phyloP scores from a whole-genome alignment of 1,140 invertebrate genomes.

The Pissodes strobi region DNA sequence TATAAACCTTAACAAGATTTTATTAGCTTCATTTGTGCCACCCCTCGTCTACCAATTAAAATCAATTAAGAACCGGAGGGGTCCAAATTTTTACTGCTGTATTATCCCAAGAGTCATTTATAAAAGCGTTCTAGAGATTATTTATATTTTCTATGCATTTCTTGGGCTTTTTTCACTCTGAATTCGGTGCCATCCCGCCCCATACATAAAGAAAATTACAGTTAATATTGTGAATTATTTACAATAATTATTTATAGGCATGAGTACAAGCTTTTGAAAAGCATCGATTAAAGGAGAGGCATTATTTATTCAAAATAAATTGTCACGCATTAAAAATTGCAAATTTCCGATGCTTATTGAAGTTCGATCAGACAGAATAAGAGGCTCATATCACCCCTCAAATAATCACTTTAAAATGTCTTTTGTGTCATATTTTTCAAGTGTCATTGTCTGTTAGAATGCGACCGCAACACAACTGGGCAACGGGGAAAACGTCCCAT shows the following conservation, averaged over 20 bases:
- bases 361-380: conserved; percentile 31
- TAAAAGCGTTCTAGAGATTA: too few relatives aligned
- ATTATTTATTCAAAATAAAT: conserved; percentile 1
- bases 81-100: conserved; percentile 21
- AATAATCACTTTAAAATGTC: conserved; percentile 25
- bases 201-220: too few relatives aligned
- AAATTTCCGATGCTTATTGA: conserved; percentile 9
- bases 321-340: conserved; percentile 9
- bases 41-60: conserved; percentile 24
- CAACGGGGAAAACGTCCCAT: neutral
- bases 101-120: neutral
- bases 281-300: too few relatives aligned
- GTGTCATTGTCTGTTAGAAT: conserved; percentile 18
- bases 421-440: conserved; percentile 24
- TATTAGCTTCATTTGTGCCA: conserved; percentile 9
- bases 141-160: too few relatives aligned
- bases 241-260: too few relatives aligned
- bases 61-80: conserved; percentile 3
- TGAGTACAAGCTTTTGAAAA: too few relatives aligned
- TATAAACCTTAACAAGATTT: conserved; percentile 16
- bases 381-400: conserved; percentile 31
- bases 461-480: neutral
- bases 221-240: too few relatives aligned
- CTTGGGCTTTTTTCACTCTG: too few relatives aligned
- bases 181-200: too few relatives aligned